Evolutionary conservation across 2,113 vertebrate species (phyloP).

Genomic region (Capra hircus): DNA sequence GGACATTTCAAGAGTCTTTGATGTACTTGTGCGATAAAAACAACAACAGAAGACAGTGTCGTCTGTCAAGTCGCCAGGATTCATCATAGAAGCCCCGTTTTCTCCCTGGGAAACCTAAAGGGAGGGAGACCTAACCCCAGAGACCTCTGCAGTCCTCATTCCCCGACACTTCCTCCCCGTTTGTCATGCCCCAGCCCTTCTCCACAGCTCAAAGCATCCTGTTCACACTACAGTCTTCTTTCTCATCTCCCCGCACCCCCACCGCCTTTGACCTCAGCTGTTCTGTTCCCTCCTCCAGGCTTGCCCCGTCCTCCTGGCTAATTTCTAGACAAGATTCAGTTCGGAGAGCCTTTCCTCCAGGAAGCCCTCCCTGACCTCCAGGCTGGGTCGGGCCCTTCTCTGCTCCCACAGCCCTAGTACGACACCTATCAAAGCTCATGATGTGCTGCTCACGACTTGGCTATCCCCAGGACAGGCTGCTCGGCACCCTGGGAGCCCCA

Average conservation of each 20-base stretch:
- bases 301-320: background rate
- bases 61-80: background rate
- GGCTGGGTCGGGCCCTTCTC: background rate
- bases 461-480: background rate
- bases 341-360: background rate
- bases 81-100: background rate
- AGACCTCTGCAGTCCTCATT: background rate
- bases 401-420: background rate
- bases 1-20: background rate
- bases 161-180: background rate
- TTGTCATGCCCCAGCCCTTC: background rate
- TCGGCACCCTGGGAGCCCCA: background rate
- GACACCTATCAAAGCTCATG: background rate
- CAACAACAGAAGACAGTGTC: background rate
- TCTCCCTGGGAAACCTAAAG: background rate
- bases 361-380: background rate
- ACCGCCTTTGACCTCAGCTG: background rate
- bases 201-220: background rate
- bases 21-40: background rate
- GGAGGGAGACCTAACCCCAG: background rate
- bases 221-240: background rate
- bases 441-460: background rate
- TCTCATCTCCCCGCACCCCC: background rate
- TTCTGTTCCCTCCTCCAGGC: background rate
- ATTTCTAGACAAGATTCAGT: background rate